Evolutionary conservation across 2,888 invertebrate species (phyloP).

Genomic region (Campoplex capitator): DNA sequence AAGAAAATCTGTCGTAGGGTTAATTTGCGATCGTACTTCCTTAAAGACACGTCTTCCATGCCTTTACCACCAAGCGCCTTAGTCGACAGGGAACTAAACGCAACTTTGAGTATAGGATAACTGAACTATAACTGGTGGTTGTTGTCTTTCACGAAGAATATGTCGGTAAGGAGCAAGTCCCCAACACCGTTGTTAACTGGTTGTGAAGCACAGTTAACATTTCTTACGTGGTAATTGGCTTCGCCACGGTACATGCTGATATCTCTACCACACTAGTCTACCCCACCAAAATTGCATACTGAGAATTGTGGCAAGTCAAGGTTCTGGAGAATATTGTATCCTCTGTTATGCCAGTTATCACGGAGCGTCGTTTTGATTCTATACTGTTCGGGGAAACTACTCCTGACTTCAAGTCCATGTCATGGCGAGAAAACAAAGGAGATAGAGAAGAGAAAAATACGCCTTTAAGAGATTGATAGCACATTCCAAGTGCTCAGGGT

Average conservation of each 20-base stretch:
- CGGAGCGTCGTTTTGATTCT: slow-evolving; percentile 61
- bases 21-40: no score
- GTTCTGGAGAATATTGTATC: slow-evolving; percentile 63
- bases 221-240: slow-evolving; percentile 78
- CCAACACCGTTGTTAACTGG: slow-evolving; percentile 77
- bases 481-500: slow-evolving; percentile 50
- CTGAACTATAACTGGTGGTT: slow-evolving; percentile 41
- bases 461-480: slow-evolving; percentile 18
- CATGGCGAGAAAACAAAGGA: slow-evolving; percentile 10
- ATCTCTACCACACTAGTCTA: slow-evolving; percentile 68
- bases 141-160: slow-evolving; percentile 47
- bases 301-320: slow-evolving; percentile 62
- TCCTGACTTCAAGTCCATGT: slow-evolving; percentile 32
- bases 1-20: no score
- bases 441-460: slow-evolving; percentile 2
- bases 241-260: slow-evolving; percentile 61
- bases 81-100: slow-evolving; percentile 52
- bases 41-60: slow-evolving; percentile 34
- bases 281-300: slow-evolving; percentile 74
- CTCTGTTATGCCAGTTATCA: slow-evolving; percentile 67
- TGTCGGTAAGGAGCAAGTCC: slow-evolving; percentile 34
- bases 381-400: slow-evolving; percentile 42
- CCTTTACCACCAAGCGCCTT: not conserved
- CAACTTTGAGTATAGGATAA: slow-evolving; percentile 51
- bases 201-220: slow-evolving; percentile 82